These are phyloP conservation scores for Xylocopa sonorina DNA, from an alignment of 1,140 invertebrate genomes.

Conservation along the genomic window DNA sequence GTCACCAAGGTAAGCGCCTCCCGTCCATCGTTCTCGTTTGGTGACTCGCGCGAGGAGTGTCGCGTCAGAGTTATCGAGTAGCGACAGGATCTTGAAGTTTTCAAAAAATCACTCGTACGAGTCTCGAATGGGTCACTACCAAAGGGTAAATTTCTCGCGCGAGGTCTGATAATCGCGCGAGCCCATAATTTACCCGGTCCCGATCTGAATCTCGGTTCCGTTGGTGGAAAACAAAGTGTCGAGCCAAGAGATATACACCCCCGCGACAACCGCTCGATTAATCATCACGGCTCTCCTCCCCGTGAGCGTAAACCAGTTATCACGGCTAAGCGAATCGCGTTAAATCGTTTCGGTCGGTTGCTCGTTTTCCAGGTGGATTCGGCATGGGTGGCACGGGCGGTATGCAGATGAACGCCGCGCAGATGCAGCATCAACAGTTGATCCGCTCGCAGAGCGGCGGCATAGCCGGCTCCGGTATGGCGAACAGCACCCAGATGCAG, in stretches of 20 bases:
- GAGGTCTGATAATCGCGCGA: no score
- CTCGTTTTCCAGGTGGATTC: constrained; percentile 74
- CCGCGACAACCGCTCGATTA: no score
- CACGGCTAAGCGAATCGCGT: not conserved
- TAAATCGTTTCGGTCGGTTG: constrained; percentile 12
- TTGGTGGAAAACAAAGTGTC: not conserved
- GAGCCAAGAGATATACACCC: no score
- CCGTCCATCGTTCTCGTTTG: not conserved
- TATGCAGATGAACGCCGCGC: constrained; percentile 83
- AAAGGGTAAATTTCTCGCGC: no score
- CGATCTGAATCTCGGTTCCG: not conserved
- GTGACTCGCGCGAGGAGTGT: not conserved
- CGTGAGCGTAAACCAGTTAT: not conserved
- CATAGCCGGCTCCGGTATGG: constrained; percentile 75
- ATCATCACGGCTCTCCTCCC: not conserved
- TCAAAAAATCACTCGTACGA: no score
- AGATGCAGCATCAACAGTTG: constrained; percentile 83
- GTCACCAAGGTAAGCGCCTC: constrained; percentile 84
- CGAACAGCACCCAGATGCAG: constrained; percentile 81
- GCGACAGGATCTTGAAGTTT: not conserved
- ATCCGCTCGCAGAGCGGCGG: constrained; percentile 78
- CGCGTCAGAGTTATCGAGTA: not conserved
- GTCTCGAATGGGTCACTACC: no score
- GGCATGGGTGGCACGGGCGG: constrained; percentile 80
- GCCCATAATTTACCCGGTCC: no score